Evolutionary conservation across 2,797 vertebrate genomes (phyloP), one percentile per base, ranked within the genome.

Genomic region (Cebuella pygmaea): DNA sequence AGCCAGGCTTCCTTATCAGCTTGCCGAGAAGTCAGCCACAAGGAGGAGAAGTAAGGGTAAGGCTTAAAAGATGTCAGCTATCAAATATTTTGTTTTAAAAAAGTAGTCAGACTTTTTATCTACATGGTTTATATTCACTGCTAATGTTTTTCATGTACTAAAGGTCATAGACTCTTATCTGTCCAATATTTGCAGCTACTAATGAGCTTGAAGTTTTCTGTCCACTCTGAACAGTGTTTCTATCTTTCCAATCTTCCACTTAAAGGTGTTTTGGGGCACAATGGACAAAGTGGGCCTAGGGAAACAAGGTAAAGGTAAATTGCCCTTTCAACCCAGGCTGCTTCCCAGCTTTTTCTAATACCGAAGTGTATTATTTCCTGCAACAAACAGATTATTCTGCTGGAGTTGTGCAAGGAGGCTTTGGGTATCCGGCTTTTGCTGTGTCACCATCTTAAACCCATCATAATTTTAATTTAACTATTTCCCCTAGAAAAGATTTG

Each of bases 321-420:
- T 33, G 13, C 26, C 12, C 64, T 78, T 94, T 87, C 19, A 67
- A 4, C 9, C 5, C 1, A 7, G 39, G 4, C 27, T 41, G 2
- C 0, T 67, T 24, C 11, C n/a, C 11, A 36, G 44, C 20, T 52
- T 22, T 57, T 59, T 61, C 36, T 61, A 55, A 46, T 13, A 39
- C 0, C 27, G 50, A 61, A n/a, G 19, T 27, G 6, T 44, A 44
- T 26, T 26, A 1, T 26, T 12, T 3, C 2, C 17, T 27, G 39
- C 79, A 36, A 80, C 48, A 39, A 55, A 81, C 4, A 33, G 50
- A 72, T 55, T 67, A 36, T 9, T 41, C 13, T 27, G 1, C 27
- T 75, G 17, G 14, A 17, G 8, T 70, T 41, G 14, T 55, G 24
- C 6, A 4, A 24, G 55, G 6, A 82, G 5, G 7, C 0, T 83